Conservation (phyloP, 2,113 vertebrate species). For the Archilochus colubris region DNA sequence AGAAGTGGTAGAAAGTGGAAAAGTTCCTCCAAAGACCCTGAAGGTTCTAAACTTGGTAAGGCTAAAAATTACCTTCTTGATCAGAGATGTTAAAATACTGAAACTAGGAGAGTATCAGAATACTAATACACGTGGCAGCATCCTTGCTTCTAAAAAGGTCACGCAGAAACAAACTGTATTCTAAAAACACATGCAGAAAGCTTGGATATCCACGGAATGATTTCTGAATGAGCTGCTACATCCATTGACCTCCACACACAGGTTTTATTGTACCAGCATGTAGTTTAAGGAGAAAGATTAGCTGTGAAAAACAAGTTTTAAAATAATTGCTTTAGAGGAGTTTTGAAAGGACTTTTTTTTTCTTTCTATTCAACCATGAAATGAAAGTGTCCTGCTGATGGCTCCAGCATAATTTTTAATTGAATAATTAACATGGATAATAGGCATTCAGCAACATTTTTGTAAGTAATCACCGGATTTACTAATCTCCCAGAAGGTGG, state of each 20-base stretch:
- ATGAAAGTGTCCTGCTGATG: constrained; percentile 51
- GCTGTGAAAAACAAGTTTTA: constrained; percentile 9
- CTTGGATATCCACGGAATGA: not conserved
- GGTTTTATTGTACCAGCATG: not conserved
- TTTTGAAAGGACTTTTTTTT: constrained; percentile 27
- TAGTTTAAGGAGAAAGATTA: not conserved
- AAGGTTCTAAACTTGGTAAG: not conserved
- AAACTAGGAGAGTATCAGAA: not conserved
- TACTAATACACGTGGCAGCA: not conserved
- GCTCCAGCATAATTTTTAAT: constrained; percentile 55
- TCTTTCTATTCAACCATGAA: constrained; percentile 6
- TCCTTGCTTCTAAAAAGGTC: not conserved
- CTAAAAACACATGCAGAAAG: not conserved
- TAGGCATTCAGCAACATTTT: not conserved
- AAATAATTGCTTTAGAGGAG: constrained; percentile 39
- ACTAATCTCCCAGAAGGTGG: constrained; percentile 61
- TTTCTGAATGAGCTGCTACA: not conserved
- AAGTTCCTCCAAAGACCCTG: not conserved
- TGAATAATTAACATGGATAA: constrained; percentile 55
- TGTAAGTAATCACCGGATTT: constrained; percentile 50
- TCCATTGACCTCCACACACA: not conserved
- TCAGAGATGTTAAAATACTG: not conserved
- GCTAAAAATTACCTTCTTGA: not conserved
- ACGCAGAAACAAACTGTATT: not conserved
- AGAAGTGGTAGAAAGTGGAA: not conserved